Base-by-base conservation (phyloP, 2,113 vertebrate species). In the Tapirus terrestris region DNA sequence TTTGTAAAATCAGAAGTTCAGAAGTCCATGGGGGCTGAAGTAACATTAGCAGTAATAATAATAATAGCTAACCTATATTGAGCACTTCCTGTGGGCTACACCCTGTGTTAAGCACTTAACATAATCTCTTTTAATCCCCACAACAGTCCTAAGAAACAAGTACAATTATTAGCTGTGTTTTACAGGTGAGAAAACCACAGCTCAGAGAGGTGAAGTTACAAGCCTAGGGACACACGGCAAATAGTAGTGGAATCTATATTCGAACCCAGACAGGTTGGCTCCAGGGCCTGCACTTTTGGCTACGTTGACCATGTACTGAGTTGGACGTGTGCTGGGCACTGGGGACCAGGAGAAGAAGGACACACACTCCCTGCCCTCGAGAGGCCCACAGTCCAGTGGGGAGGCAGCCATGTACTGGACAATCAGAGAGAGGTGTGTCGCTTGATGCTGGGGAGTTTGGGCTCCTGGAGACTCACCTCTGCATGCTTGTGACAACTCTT, bases 1-100 rank as follows among this genome's bases (percentile, higher is more conserved):
- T 87, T 73, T 63, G 60, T 89, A 65, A 89, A 96, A 77, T 85
- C 25, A 45, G 48, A 97, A 67, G 39, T 76, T 95, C 51, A 45
- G 82, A 95, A 93, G 77, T 51, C 89, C 61, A 2, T 18, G 56
- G 68, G 58, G 61, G 29, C 43, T 51, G 53, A 20, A 53, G 23
- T n/a, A 17, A 14, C 23, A 36, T 4, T 43, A 67, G 73, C 33
- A 17, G 27, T 11, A 67, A 25, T 43, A 65, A 60, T 65, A 20
- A 18, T 43, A 60, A 53, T 11, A 73, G 75, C 45, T 73, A 10
- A 36, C 25, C 36, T 48, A 16, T 70, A 36, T 2, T 5, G 84
- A 92, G 33, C 17, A 53, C 29, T 58, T 39, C 67, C 29, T 53
- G 2, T n/a, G 33, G 45, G 68, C 36, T 31, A 5, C 3, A 13